Evolutionary conservation across 2,797 vertebrate genomes (phyloP).

Genomic region (Nothura maculosa): DNA sequence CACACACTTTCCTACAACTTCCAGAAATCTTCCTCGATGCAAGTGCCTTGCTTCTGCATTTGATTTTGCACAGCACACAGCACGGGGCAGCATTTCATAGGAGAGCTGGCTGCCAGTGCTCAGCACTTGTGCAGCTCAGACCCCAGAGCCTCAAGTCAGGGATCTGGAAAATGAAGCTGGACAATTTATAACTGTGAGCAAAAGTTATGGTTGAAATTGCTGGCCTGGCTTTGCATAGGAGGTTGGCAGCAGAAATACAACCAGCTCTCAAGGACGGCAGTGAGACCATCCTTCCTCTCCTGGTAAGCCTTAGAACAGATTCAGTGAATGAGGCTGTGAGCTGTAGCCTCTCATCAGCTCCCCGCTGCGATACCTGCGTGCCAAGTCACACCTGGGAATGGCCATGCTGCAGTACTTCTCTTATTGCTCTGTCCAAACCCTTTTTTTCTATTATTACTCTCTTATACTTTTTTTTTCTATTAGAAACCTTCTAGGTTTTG

Average conservation of each 20-base stretch:
- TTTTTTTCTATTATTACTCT: not conserved
- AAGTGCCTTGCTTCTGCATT: not conserved
- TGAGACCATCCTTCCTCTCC: not conserved
- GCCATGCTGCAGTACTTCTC: not conserved
- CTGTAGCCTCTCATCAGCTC: not conserved
- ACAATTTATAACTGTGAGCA: conserved; percentile 25
- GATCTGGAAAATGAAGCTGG: conserved; percentile 15
- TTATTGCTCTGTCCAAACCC: not conserved
- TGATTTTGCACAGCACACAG: not conserved
- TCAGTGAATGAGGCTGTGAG: not conserved
- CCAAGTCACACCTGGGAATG: not conserved
- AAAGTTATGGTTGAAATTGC: conserved; percentile 19
- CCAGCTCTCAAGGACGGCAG: not conserved
- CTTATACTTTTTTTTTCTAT: not conserved
- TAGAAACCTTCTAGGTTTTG: not conserved
- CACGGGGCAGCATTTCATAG: not conserved
- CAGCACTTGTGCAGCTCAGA: conserved; percentile 35
- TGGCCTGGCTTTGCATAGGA: conserved; percentile 34
- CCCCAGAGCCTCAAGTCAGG: not conserved
- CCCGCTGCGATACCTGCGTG: accelerated
- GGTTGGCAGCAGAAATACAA: conserved; percentile 43
- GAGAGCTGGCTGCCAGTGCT: not conserved
- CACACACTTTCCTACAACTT: not conserved
- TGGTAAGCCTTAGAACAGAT: conserved; percentile 17
- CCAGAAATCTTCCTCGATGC: not conserved